A percentile compares a stretch with the other conserved stretches of the same genome.
Evolutionary conservation across 1,140 invertebrate genomes (phyloP).

Genomic region (Limonius californicus): DNA sequence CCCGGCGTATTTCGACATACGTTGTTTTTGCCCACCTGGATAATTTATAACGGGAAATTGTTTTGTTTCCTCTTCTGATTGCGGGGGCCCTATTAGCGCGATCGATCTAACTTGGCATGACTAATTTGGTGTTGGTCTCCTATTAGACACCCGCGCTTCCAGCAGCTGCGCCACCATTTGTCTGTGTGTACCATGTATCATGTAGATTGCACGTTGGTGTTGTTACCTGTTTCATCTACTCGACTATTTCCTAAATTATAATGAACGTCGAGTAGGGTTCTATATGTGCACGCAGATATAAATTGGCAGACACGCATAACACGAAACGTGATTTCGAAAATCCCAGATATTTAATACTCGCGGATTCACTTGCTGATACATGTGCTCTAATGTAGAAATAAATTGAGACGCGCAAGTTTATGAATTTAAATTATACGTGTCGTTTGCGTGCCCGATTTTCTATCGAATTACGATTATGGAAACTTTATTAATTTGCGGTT

Average conservation of each 20-base stretch:
- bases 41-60: not conserved
- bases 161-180: constrained; percentile 33
- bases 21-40: too few relatives aligned
- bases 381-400: not conserved
- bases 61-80: not conserved
- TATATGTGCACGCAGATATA: not conserved
- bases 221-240: not conserved
- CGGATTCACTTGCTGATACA: not conserved
- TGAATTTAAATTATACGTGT: not conserved
- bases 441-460: not conserved
- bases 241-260: not conserved
- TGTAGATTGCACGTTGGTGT: not conserved
- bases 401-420: not conserved
- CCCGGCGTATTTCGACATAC: too few relatives aligned
- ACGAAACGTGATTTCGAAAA: not conserved
- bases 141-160: constrained; percentile 29
- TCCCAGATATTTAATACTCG: not conserved
- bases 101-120: constrained; percentile 32
- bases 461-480: not conserved
- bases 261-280: not conserved
- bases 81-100: constrained; percentile 28
- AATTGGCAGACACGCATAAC: not conserved
- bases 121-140: constrained; percentile 31
- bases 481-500: not conserved
- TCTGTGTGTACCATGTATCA: constrained; percentile 12